Percentiles rank a stretch among this genome's conserved stretches.
These are phyloP conservation scores for Gymnorhina tibicen DNA, from an alignment of 2,113 vertebrate genomes.

Conservation along the genomic window DNA sequence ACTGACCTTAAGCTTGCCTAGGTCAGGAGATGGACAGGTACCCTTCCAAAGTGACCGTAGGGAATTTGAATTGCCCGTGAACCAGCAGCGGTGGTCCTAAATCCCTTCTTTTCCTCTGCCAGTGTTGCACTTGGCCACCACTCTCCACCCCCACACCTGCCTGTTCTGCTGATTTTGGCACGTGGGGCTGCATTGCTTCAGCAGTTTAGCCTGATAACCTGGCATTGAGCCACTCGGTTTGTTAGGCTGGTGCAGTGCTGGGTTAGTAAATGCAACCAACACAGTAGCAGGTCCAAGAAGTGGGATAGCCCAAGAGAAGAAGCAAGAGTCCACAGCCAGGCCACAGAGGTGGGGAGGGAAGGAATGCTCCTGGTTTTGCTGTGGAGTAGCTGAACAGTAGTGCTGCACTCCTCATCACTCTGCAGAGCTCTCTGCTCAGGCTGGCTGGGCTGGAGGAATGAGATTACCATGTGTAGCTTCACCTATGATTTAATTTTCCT, in stretches of 20 bases:
- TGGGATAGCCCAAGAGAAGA: not conserved
- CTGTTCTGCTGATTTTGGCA: not conserved
- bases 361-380: not conserved
- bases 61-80: not conserved
- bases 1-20: not conserved
- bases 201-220: not conserved
- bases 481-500: not conserved
- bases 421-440: not conserved
- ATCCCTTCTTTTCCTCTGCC: not conserved
- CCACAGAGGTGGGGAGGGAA: not conserved
- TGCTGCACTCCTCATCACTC: not conserved
- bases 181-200: not conserved
- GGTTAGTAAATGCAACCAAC: not conserved
- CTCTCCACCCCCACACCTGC: not conserved
- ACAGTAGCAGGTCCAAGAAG: not conserved
- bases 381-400: not conserved
- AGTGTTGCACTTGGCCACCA: not conserved
- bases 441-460: not conserved
- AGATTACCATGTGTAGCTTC: not conserved
- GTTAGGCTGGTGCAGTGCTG: not conserved
- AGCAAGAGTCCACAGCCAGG: not conserved
- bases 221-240: accelerated
- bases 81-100: not conserved
- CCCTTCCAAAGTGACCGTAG: accelerated
- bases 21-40: no score